Evolutionary conservation across 2,113 vertebrate species (phyloP).

Genomic region (Sprattus sprattus): DNA sequence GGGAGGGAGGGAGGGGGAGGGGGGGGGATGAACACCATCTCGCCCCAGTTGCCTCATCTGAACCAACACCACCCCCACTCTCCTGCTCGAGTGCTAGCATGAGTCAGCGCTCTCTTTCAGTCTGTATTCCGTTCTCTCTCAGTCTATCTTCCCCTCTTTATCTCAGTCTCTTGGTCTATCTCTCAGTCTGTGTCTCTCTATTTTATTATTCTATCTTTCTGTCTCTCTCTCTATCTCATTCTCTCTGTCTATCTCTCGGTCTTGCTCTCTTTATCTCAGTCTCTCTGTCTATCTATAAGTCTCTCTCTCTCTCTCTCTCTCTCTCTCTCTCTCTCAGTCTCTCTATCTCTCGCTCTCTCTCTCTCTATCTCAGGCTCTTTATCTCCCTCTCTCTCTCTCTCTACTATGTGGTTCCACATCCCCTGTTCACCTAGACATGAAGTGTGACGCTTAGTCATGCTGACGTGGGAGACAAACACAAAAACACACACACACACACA

Average conservation of each 20-base stretch:
- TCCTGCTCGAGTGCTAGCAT: not conserved
- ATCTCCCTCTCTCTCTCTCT: not conserved
- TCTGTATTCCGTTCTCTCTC: not conserved
- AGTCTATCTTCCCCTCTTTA: not conserved
- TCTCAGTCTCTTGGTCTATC: not conserved
- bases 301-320: not conserved
- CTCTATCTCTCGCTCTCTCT: not conserved
- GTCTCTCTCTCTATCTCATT: not conserved
- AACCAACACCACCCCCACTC: not conserved
- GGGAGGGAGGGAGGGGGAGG: constrained; percentile 25
- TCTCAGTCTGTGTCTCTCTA: not conserved
- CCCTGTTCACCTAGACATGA: constrained; percentile 30
- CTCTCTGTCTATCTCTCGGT: not conserved
- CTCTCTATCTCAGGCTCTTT: not conserved
- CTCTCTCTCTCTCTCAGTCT: not conserved
- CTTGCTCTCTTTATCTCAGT: not conserved
- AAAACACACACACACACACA: constrained; percentile 8
- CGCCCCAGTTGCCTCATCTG: not conserved
- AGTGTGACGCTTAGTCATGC: constrained; percentile 43
- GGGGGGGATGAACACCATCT: not conserved
- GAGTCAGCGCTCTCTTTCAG: not conserved
- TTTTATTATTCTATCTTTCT: not conserved
- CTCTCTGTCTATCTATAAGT: not conserved
- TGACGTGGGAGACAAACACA: constrained; percentile 28
- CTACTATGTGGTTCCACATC: not conserved